Evolutionary conservation across 2,888 invertebrate species (phyloP), one percentile per base, ranked within the genome.

Genomic region (Trichacis sp.): DNA sequence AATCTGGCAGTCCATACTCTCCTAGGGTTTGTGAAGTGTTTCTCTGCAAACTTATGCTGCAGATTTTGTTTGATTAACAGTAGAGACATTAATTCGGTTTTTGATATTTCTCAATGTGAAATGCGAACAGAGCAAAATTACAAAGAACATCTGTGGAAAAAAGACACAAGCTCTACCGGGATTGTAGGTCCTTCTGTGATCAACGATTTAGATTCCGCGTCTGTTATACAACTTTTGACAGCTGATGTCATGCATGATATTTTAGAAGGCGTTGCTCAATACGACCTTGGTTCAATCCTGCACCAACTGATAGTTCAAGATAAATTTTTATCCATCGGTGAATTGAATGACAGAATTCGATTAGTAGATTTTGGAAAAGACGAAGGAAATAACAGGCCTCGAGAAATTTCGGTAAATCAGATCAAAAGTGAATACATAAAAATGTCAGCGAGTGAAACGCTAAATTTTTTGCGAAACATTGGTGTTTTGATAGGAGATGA

Each of bases 201-300:
- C 8, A 29, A 20, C 24, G 38, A 46, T 19, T 18, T 46, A 46
- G 24, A 48, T 29, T 12, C 42, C 5, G 14, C 15, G 18, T 48
- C 48, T 12, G 45, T 54, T 11, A 50, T 33, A 15, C 43, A 60
- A 36, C 45, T 67, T 14, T 45, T 63, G 49, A 49, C 53, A 2
- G 59, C 55, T 11, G 56, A 67, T 19, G 52, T 38, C 8, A 53
- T 60, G 60, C 63, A 67, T 33, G 60, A 63, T 45, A 38, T 56
- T 11, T 38, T 64, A 9, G 68, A 71, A 62, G 68, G 71, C 11
- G 51, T 56, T 20, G 48, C 53, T 24, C 45, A 61, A n/a, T 73
- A 73, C 53, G 68, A 67, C 38, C 49, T 72, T 36, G 64, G 58
- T 11, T 30, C 57, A 1, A 59, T 73, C 17, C 54, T 72, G 1